Evolutionary conservation across 1,140 invertebrate species (phyloP).

Genomic region (Calosoma granatense): DNA sequence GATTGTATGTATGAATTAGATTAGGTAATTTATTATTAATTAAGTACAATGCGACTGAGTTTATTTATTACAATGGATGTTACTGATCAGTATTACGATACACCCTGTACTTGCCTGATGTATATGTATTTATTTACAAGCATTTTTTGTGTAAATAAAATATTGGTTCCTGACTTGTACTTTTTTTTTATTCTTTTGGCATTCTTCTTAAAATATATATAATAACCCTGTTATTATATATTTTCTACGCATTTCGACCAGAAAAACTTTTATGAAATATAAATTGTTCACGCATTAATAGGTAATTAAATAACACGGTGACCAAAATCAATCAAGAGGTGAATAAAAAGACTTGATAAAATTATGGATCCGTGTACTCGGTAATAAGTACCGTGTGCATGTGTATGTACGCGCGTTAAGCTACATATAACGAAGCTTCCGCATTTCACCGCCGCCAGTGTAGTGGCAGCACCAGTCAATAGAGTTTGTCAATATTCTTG

Average conservation of each 20-base stretch:
- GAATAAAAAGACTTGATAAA: too few relatives aligned
- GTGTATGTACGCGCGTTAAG: too few relatives aligned
- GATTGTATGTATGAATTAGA: not conserved
- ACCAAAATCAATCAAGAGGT: too few relatives aligned
- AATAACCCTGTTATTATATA: too few relatives aligned
- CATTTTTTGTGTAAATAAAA: not conserved
- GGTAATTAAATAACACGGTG: too few relatives aligned
- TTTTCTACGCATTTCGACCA: too few relatives aligned
- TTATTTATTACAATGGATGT: not conserved
- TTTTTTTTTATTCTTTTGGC: too few relatives aligned
- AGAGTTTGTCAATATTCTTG: not conserved
- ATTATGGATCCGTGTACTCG: too few relatives aligned
- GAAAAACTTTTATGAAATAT: too few relatives aligned
- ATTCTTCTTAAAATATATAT: too few relatives aligned
- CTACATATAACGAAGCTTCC: not conserved
- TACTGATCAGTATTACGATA: not conserved
- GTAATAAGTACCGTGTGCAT: too few relatives aligned
- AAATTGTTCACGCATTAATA: too few relatives aligned
- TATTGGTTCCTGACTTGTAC: not conserved
- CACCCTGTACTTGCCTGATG: not conserved
- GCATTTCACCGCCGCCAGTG: not conserved
- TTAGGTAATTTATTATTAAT: not conserved
- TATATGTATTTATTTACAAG: not conserved
- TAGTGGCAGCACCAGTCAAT: not conserved
- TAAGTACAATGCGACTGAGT: not conserved